phyloP scores from a whole-genome alignment of 1,140 invertebrate species.

The Ditylenchus dipsaci region DNA sequence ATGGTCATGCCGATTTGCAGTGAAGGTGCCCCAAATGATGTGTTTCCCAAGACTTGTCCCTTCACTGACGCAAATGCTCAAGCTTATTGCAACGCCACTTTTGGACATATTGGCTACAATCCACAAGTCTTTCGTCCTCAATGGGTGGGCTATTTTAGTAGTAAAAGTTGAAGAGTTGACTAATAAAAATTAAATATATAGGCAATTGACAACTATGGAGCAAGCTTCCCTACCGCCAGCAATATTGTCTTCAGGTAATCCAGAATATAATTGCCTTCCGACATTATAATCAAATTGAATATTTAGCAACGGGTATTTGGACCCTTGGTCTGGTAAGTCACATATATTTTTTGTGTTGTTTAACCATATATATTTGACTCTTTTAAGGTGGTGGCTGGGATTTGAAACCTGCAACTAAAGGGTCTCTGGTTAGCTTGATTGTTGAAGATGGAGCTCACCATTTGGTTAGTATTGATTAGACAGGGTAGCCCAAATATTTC shows the following conservation, averaged over 20 bases:
- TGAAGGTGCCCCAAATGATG: constrained; percentile 60
- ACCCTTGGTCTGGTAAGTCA: constrained; percentile 69
- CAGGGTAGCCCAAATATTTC: too few relatives aligned
- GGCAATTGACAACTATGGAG: constrained; percentile 73
- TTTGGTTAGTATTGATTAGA: constrained; percentile 35
- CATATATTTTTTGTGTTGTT: constrained; percentile 1
- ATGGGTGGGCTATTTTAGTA: constrained; percentile 2
- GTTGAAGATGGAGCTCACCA: constrained; percentile 71
- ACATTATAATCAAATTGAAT: constrained; percentile 68
- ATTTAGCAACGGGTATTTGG: constrained; percentile 77
- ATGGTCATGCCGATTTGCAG: constrained; percentile 91
- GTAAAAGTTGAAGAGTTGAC: constrained; percentile 32
- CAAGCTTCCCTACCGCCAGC: constrained; percentile 74
- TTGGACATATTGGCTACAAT: constrained; percentile 47
- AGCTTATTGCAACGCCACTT: constrained; percentile 70
- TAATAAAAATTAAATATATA: constrained; percentile 59
- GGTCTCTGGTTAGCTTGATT: constrained; percentile 66
- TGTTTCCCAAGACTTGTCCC: constrained; percentile 29
- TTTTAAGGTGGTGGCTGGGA: constrained; percentile 32
- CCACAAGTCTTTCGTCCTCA: constrained; percentile 2
- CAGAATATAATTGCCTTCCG: too few relatives aligned
- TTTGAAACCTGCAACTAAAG: constrained; percentile 33
- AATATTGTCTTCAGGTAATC: constrained; percentile 55
- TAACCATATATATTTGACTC: background rate
- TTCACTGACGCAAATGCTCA: constrained; percentile 79